phyloP scores from a whole-genome alignment of 2,888 invertebrate species.

The Hirtodrosophila confusa region DNA sequence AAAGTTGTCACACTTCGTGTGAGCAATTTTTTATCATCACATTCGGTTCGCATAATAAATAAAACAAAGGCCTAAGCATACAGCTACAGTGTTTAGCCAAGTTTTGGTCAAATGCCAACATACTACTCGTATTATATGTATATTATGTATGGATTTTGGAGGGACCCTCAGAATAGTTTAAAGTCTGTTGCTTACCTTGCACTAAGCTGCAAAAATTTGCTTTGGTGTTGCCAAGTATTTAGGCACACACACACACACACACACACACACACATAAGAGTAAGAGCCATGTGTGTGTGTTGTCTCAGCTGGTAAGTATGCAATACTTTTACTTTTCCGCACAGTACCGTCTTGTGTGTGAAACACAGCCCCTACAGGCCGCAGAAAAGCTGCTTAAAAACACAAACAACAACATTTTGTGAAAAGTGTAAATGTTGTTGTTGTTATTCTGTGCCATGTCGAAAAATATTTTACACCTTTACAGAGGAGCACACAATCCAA shows the following conservation, averaged over 20 bases:
- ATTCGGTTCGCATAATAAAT: conserved; percentile 36
- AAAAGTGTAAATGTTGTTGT: conserved; percentile 52
- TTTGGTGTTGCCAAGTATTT: conserved; percentile 36
- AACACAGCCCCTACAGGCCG: conserved; percentile 36
- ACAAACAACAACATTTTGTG: conserved; percentile 59
- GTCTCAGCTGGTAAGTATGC: conserved; percentile 63
- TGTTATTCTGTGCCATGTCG: conserved; percentile 25
- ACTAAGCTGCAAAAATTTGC: conserved; percentile 45
- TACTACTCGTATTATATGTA: conserved; percentile 13
- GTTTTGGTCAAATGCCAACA: too few relatives aligned
- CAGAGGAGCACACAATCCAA: conserved; percentile 58
- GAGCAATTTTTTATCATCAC: conserved; percentile 44
- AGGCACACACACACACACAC: conserved; percentile 4
- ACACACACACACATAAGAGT: not conserved
- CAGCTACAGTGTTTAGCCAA: not conserved
- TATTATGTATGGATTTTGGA: conserved; percentile 10
- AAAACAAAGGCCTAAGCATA: conserved; percentile 30
- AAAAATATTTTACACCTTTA: conserved; percentile 78
- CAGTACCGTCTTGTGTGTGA: conserved; percentile 13
- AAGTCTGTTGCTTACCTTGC: conserved; percentile 40
- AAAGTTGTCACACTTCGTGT: conserved; percentile 51
- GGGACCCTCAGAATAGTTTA: conserved; percentile 22
- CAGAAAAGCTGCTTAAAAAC: conserved; percentile 73
- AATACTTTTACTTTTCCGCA: conserved; percentile 62
- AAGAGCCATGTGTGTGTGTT: conserved; percentile 20